These are phyloP conservation scores for Gymnocheta viridis DNA, from an alignment of 2,888 invertebrate species.

Conservation along the genomic window DNA sequence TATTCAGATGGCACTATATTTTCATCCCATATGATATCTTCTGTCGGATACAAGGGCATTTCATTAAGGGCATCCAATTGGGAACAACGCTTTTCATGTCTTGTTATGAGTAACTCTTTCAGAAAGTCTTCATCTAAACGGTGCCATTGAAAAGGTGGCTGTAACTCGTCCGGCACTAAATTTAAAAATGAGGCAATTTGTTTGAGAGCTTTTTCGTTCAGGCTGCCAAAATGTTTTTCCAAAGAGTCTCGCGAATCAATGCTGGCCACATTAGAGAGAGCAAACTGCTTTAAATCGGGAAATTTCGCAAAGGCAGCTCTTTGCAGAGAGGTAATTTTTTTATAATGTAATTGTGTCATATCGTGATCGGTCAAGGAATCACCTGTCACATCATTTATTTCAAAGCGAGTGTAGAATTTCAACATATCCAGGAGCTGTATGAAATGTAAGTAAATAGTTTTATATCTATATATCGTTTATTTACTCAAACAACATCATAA, in stretches of 20 bases:
- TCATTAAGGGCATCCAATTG: constrained; percentile 97
- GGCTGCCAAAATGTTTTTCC: constrained; percentile 90
- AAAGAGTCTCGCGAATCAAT: constrained; percentile 92
- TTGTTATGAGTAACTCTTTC: constrained; percentile 91
- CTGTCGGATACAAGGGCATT: constrained; percentile 99
- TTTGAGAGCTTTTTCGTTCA: constrained; percentile 89
- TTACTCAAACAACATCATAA: too few relatives aligned
- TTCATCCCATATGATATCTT: constrained; percentile 99
- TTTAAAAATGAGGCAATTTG: constrained; percentile 94
- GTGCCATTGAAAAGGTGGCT: constrained; percentile 87
- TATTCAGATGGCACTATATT: constrained; percentile 99
- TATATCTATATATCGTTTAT: too few relatives aligned
- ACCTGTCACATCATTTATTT: constrained; percentile 98
- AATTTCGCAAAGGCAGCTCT: constrained; percentile 97
- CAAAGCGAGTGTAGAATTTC: constrained; percentile 97
- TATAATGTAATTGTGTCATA: constrained; percentile 96
- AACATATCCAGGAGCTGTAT: constrained; percentile 95
- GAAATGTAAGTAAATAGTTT: background rate
- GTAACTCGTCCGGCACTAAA: constrained; percentile 90
- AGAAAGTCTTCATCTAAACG: constrained; percentile 91
- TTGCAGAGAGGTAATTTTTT: constrained; percentile 95
- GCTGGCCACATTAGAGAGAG: constrained; percentile 95
- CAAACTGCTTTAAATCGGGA: constrained; percentile 91
- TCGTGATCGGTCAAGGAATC: constrained; percentile 96
- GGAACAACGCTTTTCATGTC: constrained; percentile 94